Conservation (phyloP, 2,797 vertebrate genomes). For the Chelonia mydas region DNA sequence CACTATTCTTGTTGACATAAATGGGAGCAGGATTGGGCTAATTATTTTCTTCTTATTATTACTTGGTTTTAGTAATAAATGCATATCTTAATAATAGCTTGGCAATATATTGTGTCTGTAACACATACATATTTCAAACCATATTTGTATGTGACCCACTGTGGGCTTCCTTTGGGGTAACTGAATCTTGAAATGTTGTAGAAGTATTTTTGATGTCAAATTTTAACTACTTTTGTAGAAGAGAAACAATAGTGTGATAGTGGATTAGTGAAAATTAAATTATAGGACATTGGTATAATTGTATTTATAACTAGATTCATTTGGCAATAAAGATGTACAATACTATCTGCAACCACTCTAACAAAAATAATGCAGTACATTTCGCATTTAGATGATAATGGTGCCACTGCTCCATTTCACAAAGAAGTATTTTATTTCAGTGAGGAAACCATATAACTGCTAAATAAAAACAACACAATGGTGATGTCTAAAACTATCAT, state of each 20-base stretch:
- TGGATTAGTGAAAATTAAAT: neutral
- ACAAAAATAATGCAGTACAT: neutral
- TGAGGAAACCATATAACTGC: neutral
- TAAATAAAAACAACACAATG: accelerated
- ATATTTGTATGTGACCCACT: neutral
- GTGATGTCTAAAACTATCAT: neutral
- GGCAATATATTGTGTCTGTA: neutral
- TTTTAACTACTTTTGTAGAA: neutral
- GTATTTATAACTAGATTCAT: neutral
- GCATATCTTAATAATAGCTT: neutral
- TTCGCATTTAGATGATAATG: neutral
- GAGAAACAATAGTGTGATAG: neutral
- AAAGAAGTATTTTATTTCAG: neutral
- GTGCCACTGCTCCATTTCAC: neutral
- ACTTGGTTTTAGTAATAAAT: neutral
- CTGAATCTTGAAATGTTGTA: neutral
- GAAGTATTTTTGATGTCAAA: neutral
- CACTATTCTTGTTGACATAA: neutral
- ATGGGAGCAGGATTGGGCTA: neutral
- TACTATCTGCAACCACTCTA: neutral
- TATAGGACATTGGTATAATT: neutral
- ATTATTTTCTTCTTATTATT: neutral
- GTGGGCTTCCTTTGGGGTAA: neutral
- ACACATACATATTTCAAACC: neutral
- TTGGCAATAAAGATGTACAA: neutral